These are phyloP conservation scores for Micropterix aruncella DNA, from an alignment of 2,888 invertebrate genomes.

Conservation along the genomic window DNA sequence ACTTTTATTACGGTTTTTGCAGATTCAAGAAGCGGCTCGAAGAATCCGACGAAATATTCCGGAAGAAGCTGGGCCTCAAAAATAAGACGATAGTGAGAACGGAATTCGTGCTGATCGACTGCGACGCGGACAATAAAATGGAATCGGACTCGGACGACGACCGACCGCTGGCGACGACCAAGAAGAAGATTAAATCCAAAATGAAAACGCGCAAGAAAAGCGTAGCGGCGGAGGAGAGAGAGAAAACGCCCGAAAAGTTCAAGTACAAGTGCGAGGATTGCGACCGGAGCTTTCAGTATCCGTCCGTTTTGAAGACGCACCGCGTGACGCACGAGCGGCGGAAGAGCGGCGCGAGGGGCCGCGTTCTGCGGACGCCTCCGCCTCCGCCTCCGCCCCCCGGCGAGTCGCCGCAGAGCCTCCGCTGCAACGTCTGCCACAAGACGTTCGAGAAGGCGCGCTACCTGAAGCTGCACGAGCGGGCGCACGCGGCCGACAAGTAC, in stretches of 20 bases:
- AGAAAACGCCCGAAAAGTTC: constrained; percentile 12
- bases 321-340: constrained; percentile 17
- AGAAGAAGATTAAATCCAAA: constrained; percentile 2
- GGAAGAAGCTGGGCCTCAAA: constrained; percentile 23
- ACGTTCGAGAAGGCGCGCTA: constrained; percentile 21
- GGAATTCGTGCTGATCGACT: constrained; percentile 24
- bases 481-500: constrained; percentile 22
- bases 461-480: constrained; percentile 19
- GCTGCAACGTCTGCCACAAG: constrained; percentile 23
- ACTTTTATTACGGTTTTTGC: too few relatives aligned
- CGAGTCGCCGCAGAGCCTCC: constrained; percentile 3
- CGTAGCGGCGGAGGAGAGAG: neutral
- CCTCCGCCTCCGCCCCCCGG: constrained; percentile 13
- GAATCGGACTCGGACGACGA: neutral
- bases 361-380: constrained; percentile 14
- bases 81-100: constrained; percentile 15
- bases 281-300: constrained; percentile 23
- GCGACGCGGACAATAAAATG: constrained; percentile 12
- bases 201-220: constrained; percentile 1
- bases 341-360: constrained; percentile 8
- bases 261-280: constrained; percentile 22
- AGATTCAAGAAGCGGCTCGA: constrained; percentile 21
- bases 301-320: constrained; percentile 23
- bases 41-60: constrained; percentile 22
- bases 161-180: neutral